These are phyloP conservation scores for Vombatus ursinus DNA, from an alignment of 2,113 vertebrate genomes.

Conservation along the genomic window DNA sequence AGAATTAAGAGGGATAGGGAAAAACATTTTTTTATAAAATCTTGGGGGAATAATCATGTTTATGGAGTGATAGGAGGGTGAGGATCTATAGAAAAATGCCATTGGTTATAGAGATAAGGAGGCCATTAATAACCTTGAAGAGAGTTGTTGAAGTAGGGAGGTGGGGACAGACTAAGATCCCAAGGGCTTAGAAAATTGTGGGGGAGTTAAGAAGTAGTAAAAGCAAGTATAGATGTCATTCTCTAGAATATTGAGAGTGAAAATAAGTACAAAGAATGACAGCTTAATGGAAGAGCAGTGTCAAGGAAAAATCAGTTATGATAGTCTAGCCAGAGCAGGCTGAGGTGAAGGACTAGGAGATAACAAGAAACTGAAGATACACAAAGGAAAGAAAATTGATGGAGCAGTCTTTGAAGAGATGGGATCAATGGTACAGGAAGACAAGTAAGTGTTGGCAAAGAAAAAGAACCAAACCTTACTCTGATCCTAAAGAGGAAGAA, in stretches of 20 bases:
- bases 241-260: not conserved
- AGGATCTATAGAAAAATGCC: not conserved
- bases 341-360: not conserved
- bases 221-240: not conserved
- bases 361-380: not conserved
- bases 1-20: not conserved
- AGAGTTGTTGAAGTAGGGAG: not conserved
- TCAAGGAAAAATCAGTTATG: not conserved
- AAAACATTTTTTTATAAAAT: not conserved
- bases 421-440: not conserved
- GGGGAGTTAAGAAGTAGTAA: not conserved
- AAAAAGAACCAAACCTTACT: not conserved
- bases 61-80: not conserved
- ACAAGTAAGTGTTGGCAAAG: not conserved
- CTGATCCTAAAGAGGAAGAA: not conserved
- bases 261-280: not conserved
- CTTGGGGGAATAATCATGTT: not conserved
- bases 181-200: not conserved
- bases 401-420: not conserved
- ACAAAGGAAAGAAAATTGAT: not conserved
- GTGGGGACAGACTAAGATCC: not conserved
- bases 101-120: not conserved
- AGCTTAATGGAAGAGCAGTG: not conserved
- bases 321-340: not conserved
- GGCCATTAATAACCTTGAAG: not conserved